phyloP scores from a whole-genome alignment of 2,113 vertebrate genomes.

The Numida meleagris region DNA sequence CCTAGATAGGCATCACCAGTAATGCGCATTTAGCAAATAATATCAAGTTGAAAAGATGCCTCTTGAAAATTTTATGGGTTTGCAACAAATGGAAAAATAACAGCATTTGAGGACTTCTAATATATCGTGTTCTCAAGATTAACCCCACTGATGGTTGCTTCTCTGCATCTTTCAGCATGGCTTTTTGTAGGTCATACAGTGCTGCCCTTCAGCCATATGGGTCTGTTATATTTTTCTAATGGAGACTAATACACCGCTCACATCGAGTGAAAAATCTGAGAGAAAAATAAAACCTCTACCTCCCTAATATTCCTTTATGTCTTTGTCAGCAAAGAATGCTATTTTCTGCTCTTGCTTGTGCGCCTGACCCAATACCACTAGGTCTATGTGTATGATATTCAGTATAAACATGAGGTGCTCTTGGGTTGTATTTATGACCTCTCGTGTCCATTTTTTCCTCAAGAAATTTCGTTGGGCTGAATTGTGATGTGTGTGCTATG shows the following conservation, averaged over 20 bases:
- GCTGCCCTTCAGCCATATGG: not conserved
- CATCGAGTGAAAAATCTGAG: not conserved
- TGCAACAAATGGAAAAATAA: slow-evolving; percentile 24
- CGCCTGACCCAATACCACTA: not conserved
- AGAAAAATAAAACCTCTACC: not conserved
- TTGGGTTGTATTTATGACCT: not conserved
- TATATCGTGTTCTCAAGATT: not conserved
- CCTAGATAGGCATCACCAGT: slow-evolving; percentile 5
- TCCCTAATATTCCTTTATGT: not conserved
- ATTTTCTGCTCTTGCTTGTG: not conserved
- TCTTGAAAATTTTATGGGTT: slow-evolving; percentile 2
- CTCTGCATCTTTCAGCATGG: not conserved
- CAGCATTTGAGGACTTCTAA: not conserved
- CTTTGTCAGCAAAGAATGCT: not conserved
- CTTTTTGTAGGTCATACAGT: not conserved
- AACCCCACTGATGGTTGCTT: not conserved
- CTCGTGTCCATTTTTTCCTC: not conserved
- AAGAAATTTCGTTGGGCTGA: not conserved
- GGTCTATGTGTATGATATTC: not conserved
- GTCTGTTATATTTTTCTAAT: not conserved
- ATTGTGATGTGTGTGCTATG: not conserved
- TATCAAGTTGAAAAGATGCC: not conserved
- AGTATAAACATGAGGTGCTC: not conserved
- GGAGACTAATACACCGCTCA: not conserved
- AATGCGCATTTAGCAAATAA: slow-evolving; percentile 23